phyloP scores from a whole-genome alignment of 2,113 vertebrate genomes.

The Uropsilus gracilis region DNA sequence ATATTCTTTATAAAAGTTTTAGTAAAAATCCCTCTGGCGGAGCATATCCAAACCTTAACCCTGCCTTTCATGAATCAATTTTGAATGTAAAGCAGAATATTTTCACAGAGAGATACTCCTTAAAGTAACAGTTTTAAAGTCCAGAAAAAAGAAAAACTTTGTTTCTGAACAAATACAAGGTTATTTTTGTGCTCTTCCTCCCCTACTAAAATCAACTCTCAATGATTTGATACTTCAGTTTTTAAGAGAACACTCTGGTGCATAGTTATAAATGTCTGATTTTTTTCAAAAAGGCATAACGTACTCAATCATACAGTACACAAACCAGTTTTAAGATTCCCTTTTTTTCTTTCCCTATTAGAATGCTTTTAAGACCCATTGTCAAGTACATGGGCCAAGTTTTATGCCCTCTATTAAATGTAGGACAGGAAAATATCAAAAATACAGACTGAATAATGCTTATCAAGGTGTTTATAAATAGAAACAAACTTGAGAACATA shows the following conservation, averaged over 20 bases:
- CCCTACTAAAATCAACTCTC: not conserved
- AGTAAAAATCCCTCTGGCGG: conserved; percentile 36
- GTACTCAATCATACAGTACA: not conserved
- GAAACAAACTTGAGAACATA: conserved; percentile 9
- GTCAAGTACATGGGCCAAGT: not conserved
- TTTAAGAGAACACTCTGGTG: conserved; percentile 25
- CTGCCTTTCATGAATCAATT: conserved; percentile 36
- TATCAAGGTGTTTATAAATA: not conserved
- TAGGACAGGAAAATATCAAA: conserved; percentile 28
- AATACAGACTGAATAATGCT: not conserved
- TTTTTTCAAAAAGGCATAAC: not conserved
- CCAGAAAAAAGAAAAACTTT: not conserved
- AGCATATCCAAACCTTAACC: conserved; percentile 5
- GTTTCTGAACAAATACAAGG: not conserved
- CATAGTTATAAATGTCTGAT: conserved; percentile 4
- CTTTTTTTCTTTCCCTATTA: conserved; percentile 33
- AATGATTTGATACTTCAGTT: conserved; percentile 13
- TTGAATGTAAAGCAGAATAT: conserved; percentile 25
- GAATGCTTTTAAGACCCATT: not conserved
- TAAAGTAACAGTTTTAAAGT: conserved; percentile 53
- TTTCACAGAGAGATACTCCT: not conserved
- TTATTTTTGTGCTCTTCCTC: conserved; percentile 13
- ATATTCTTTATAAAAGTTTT: conserved; percentile 60
- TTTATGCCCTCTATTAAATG: not conserved
- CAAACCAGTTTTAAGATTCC: not conserved